phyloP scores from a whole-genome alignment of 2,113 vertebrate species.

The Nesospiza acunhae region DNA sequence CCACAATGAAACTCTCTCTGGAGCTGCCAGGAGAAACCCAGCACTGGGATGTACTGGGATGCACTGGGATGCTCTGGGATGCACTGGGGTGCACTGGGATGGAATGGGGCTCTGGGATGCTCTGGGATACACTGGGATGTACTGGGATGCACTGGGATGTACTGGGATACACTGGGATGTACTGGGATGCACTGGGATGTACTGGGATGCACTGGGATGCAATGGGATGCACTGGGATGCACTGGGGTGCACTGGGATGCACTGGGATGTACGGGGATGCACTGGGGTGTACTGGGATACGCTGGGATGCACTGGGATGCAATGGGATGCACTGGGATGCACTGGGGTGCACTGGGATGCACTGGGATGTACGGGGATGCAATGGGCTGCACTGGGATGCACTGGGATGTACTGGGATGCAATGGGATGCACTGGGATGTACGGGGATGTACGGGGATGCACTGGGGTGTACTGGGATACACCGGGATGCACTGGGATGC shows the following conservation, averaged over 20 bases:
- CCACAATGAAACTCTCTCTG: background rate
- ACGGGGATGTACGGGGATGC: no score
- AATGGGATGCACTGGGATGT: no score
- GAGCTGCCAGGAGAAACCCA: background rate
- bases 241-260: accelerated
- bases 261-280: background rate
- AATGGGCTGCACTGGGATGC: background rate
- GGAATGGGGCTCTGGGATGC: accelerated
- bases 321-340: accelerated
- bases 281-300: background rate
- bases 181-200: accelerated
- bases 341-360: accelerated
- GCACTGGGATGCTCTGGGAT: accelerated
- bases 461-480: no score
- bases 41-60: background rate
- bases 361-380: no score
- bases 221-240: background rate
- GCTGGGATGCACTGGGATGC: background rate
- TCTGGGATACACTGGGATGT: accelerated
- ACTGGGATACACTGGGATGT: background rate
- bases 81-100: background rate
- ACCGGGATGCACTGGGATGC: accelerated
- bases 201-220: background rate
- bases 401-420: background rate
- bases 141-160: accelerated